phyloP scores from a whole-genome alignment of 2,113 vertebrate species.

The Corapipo altera region DNA sequence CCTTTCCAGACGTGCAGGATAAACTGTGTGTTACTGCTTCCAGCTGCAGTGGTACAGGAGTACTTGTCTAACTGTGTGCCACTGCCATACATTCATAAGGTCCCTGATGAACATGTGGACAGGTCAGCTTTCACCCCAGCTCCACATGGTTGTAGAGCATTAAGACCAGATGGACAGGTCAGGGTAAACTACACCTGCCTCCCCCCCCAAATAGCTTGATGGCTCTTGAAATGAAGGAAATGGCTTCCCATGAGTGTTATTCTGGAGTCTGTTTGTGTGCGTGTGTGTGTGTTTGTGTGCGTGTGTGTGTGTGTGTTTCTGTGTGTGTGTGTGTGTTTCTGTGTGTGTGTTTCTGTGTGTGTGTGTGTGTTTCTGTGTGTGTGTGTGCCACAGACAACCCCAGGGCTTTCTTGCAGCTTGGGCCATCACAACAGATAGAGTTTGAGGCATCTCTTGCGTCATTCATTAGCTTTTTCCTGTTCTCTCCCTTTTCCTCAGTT shows the following conservation, averaged over 20 bases:
- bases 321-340: not conserved
- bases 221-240: not conserved
- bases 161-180: not conserved
- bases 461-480: not conserved
- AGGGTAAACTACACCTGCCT: not conserved
- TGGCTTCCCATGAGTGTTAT: accelerated
- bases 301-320: accelerated
- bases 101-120: not conserved
- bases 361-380: not conserved
- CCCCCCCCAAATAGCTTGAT: accelerated
- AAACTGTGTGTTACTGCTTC: not conserved
- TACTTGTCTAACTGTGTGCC: not conserved
- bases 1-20: not conserved
- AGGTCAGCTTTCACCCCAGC: not conserved
- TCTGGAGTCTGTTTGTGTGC: not conserved
- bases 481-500: not conserved
- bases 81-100: accelerated
- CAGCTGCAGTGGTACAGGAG: not conserved
- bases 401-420: not conserved
- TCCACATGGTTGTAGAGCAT: accelerated
- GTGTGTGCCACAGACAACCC: not conserved
- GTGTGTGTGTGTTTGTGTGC: no score
- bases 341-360: accelerated
- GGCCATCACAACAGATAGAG: not conserved
- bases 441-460: not conserved